These are phyloP conservation scores for Isichthys henryi DNA, from an alignment of 2,113 vertebrate genomes.

Conservation along the genomic window DNA sequence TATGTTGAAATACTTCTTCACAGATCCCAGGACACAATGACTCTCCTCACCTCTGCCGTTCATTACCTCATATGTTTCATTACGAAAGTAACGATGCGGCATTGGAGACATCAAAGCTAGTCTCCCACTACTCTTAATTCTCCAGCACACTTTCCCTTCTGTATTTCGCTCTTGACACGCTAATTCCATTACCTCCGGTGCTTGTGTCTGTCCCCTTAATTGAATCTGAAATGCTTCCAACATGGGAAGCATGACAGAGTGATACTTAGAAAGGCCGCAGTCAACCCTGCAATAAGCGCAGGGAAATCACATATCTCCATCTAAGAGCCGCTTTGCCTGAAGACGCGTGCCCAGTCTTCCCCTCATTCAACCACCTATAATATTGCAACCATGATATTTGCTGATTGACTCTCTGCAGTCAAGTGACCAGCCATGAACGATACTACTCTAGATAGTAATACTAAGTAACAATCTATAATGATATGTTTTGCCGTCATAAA, in stretches of 20 bases:
- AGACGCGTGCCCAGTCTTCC: background rate
- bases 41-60: background rate
- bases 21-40: too few relatives aligned
- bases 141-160: conserved; percentile 9
- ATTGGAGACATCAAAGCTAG: background rate
- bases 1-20: background rate
- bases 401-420: background rate
- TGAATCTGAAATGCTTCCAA: conserved; percentile 21
- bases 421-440: background rate
- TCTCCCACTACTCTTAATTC: background rate
- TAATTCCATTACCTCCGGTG: conserved; percentile 19
- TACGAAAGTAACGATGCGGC: background rate
- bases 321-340: background rate
- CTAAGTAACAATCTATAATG: background rate
- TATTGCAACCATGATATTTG: background rate
- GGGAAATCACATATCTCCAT: background rate
- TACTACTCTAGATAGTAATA: background rate
- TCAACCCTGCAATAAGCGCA: background rate
- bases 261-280: background rate
- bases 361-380: background rate
- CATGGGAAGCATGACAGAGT: conserved; percentile 19
- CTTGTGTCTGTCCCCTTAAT: conserved; percentile 17
- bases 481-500: background rate
- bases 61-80: background rate
- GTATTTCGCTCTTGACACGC: conserved; percentile 7